Base-by-base conservation (phyloP, 2,888 invertebrate genomes). In the Idaea straminata region DNA sequence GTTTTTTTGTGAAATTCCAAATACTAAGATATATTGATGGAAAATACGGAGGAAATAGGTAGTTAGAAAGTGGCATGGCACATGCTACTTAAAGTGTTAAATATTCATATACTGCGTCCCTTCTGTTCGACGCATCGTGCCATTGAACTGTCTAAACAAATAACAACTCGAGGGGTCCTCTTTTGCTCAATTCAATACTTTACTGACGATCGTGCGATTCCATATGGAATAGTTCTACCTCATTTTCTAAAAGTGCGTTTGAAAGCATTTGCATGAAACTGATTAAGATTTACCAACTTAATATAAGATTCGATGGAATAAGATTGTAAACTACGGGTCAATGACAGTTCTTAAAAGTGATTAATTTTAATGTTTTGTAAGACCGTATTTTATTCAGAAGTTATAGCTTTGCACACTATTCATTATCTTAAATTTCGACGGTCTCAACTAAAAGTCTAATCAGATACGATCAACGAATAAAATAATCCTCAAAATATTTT, bases 401-500 rank as follows among this genome's bases (percentile, higher is more conserved):
- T 25, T 25, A 25, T 25, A 25, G 25, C 25, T 47, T 63, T 63
- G 65, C 64, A 62, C 59, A 60, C 61, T 64, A 59, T 62, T 47
- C 47, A 47, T 47, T 47, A 25, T 62, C 58, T 61, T 25, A 66
- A 66, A 63, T 57, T 57, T 65, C 63, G 61, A 64, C 68, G 69
- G 68, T 68, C 64, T 61, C 66, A 70, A 70, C 66, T 62, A 62
- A 66, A 68, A 69, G 66, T 71, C 63, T 71, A 64, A 38, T 35
- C 15, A 34, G 70, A 65, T 62, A 72, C 70, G 73, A 75, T 78
- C 79, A 81, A 77, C 78, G 78, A 81, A 84, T 75, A 76, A 68
- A 74, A 76, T 77, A 78, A 80, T 80, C 77, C 75, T 76, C 73
- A 62, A 74, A 78, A 83, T 86, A 87, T 87, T 87, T 47, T 88